Evolutionary conservation across 1,140 invertebrate genomes (phyloP), one percentile per base, ranked within the genome.

Genomic region (Cyclargus thomasi): DNA sequence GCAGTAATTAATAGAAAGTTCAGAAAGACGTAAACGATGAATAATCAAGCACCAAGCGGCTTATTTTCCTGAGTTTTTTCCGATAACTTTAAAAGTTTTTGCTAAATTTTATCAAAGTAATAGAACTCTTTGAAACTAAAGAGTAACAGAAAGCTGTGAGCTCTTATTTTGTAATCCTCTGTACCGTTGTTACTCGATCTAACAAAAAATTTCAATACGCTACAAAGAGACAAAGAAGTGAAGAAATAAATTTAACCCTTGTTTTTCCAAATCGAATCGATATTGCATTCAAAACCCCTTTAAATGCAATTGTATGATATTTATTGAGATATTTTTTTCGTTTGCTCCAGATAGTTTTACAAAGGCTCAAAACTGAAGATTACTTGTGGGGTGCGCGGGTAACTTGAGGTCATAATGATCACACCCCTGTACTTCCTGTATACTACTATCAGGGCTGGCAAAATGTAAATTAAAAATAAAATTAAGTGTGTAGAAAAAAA

Each of bases 281-380:
- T 85, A 87, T 90, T 90, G 83, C 82, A 86, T 88, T 85, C 75
- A 86, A 85, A 88, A 83, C 85, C 87, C 85, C 82, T 90, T 85
- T 88, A 86, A 88, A 83, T 86, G 80, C 84, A 87, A 88, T 86
- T 77, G 83, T 82, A 88, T 85, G 79, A 88, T 90, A 90, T 90
- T 90, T 90, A 90, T 90, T 87, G 85, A 73, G 75, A 84, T 88
- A 86, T 85, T 87, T 83, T 80, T 78, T 78, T 76, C 78, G 83
- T 81, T 47, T 82, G 79, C 85, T 86, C 81, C 71, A 84, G 74
- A 86, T 82, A 80, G 67, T 59, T 65, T 63, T 62, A 85, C 81
- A 85, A 86, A 82, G 72, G 74, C 29, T 55, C 55, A 63, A 78
- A 76, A 77, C 74, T 67, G 67, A 69, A 74, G 74, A 76, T 68